These are phyloP conservation scores for Orthosia gothica DNA, from an alignment of 2,888 invertebrate species.

Conservation along the genomic window DNA sequence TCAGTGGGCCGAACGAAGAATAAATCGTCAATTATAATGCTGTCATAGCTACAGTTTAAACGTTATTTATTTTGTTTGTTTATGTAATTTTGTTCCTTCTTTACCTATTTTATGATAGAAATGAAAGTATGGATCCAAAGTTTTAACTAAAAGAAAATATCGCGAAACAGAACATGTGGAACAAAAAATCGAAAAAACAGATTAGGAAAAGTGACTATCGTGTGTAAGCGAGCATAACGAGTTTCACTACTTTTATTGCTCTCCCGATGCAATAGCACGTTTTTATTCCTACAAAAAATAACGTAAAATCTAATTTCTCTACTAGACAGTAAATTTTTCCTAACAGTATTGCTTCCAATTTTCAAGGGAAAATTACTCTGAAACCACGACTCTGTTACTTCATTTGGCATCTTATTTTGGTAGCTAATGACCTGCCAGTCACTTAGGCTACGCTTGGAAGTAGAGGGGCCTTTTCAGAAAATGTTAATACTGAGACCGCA, in stretches of 20 bases:
- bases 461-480: slow-evolving; percentile 18
- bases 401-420: slow-evolving; percentile 43
- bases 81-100: background rate
- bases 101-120: background rate
- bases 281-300: slow-evolving; percentile 25
- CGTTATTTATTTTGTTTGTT: too few species aligned
- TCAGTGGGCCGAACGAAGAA: too few species aligned
- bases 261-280: slow-evolving; percentile 11
- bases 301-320: slow-evolving; percentile 24
- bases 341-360: slow-evolving; percentile 27
- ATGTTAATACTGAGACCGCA: background rate
- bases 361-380: slow-evolving; percentile 20
- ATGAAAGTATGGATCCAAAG: background rate
- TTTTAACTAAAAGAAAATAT: background rate
- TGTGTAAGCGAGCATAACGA: slow-evolving; percentile 16
- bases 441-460: slow-evolving; percentile 22
- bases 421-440: slow-evolving; percentile 52
- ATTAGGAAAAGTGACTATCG: background rate
- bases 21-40: slow-evolving; percentile 5
- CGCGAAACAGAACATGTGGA: background rate
- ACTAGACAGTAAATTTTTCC: slow-evolving; percentile 4
- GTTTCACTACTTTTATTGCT: slow-evolving; percentile 33
- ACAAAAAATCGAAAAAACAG: background rate
- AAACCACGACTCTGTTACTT: slow-evolving; percentile 18
- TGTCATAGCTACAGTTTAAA: background rate